Base-by-base conservation (phyloP, 2,797 vertebrate genomes). In the Clarias pachynema region DNA sequence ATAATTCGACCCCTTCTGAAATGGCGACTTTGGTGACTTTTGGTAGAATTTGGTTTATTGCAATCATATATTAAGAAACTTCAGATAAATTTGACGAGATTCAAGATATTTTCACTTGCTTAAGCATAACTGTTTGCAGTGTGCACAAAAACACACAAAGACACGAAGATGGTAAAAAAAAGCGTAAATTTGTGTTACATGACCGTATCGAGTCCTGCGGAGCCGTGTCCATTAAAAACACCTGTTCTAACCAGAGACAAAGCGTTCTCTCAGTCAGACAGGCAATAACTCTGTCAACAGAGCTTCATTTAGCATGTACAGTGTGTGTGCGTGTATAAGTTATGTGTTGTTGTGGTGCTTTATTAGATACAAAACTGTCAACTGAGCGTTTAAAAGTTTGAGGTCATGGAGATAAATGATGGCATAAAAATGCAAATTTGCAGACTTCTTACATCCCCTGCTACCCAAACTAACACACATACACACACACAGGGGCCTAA, bases 181-280 rank as follows among this genome's bases (percentile, higher is more conserved):
- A 34, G 34, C 37, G 53, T n/a, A n/a, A 57, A 69, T 29, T 29
- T 20, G 26, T 31, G 31, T 60, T 49, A 56, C 15, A 59, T 24
- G 77, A 62, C 37, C 26, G 20, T 37, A 53, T 26, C 44, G 37
- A 73, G 59, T 66, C 66, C 77, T 72, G 77, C 84, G n/a, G 77
- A 73, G 77, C 37, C 3, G 18, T 15, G 44, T 77, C 81, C 49
- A 77, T 86, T 85, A 87, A 83, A 86, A 70, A 74, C 92, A 94
- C 93, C 93, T 95, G 94, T 94, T 93, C 90, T 86, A 79, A 74
- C 60, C 78, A 49, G 88, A 86, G 84, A 88, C 88, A 90, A 87
- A 88, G 88, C 85, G 87, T 84, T 86, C 85, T 77, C 79, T 87
- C 14, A 24, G 9, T 37, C 34, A 57, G 53, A 56, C 57, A 24